Base-by-base conservation (phyloP, 2,888 invertebrate species). In the Pristionchus exspectatus region DNA sequence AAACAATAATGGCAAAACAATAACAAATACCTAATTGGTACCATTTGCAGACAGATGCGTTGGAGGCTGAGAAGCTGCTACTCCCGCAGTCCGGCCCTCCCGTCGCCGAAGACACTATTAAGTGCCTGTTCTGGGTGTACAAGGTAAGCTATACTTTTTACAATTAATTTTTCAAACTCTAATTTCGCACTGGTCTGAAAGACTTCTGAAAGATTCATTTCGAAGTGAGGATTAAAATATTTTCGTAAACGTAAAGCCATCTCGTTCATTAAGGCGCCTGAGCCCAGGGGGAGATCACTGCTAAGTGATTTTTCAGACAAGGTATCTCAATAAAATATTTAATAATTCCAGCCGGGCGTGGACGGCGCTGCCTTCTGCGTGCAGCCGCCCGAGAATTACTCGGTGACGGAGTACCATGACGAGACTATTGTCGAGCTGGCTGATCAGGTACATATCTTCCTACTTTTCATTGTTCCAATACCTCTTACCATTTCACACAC, bases 61-160 rank as follows among this genome's bases (percentile, higher is more conserved):
- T 63, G 10, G 38, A 38, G 38, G 9, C 63, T 50, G 44, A 63
- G 63, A 7, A 63, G n/a, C 24, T 3, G 24, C 24, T n/a, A 5
- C 63, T 24, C 10, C 63, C n/a, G 4, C 24, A n/a, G 9, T 38
- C 38, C 38, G n/a, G 24, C 63, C 0, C 7, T 7, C 63, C 63
- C 63, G n/a, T n/a, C 24, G 24, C 56, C 56, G 56, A 63, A n/a
- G 63, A 63, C 63, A 21, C 2, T 7, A 63, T 63, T n/a, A 63
- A 63, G 63, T 63, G 63, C n/a, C 63, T 63, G 24, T 63, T 63
- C 63, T 63, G 63, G 63, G 63, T 63, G 63, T 63, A 24, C 63
- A 63, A 63, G 63, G 63, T 63, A n/a, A 24, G 59, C 1, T 24
- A 24, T 24, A 44, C 44, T 44, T 50, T 50, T n/a, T n/a, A n/a